Conservation (phyloP, 2,888 invertebrate genomes). For the Eilema depressum region DNA sequence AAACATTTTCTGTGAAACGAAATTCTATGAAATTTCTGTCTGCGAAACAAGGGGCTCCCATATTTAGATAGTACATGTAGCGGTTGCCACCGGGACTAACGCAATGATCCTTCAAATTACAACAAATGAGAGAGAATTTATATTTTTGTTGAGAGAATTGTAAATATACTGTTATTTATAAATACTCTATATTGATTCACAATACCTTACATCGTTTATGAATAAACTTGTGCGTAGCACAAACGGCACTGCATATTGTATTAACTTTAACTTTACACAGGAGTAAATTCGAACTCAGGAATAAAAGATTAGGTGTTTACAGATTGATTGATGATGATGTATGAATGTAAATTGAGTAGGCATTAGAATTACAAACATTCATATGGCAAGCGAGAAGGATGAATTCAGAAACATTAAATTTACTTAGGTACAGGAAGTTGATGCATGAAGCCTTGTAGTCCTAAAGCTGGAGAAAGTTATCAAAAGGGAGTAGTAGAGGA, state of each 20-base stretch:
- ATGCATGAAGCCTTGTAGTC: conserved; percentile 10
- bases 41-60: no score
- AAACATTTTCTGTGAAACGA: no score
- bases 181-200: conserved; percentile 31
- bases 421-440: neutral
- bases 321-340: neutral
- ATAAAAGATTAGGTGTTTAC: neutral
- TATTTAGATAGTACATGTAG: neutral
- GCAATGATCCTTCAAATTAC: neutral
- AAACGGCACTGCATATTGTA: conserved; percentile 26
- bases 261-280: neutral
- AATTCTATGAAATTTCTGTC: no score
- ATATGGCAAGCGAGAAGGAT: conserved; percentile 3
- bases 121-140: conserved; percentile 14
- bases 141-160: conserved; percentile 11
- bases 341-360: neutral
- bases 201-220: conserved; percentile 22
- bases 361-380: conserved; percentile 10
- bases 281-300: conserved; percentile 31
- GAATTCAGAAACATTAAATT: conserved; percentile 14
- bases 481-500: conserved; percentile 17
- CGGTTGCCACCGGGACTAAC: no score
- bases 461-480: conserved; percentile 13
- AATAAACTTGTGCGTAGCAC: conserved; percentile 43
- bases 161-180: conserved; percentile 34